These are phyloP conservation scores for Phaonia tiefii DNA, from an alignment of 2,888 invertebrate genomes.

Conservation along the genomic window DNA sequence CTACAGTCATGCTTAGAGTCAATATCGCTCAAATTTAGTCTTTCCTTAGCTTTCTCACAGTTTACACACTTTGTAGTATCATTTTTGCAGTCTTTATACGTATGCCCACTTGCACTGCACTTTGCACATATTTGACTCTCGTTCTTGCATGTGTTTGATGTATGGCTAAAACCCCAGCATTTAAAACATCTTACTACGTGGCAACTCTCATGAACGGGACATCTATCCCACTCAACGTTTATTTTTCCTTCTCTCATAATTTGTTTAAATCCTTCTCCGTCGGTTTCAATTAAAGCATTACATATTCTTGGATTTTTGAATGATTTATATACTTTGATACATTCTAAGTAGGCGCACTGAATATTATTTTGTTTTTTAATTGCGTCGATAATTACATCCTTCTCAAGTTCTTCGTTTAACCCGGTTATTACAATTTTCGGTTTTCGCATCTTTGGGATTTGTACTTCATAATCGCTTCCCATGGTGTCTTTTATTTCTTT, in stretches of 20 bases:
- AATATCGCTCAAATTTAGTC: slow-evolving; percentile 4
- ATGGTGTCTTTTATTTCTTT: slow-evolving; percentile 29
- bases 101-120: slow-evolving; percentile 34
- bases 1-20: slow-evolving; percentile 38
- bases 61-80: slow-evolving; percentile 29
- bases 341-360: too few species aligned
- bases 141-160: slow-evolving; percentile 43
- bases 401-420: slow-evolving; percentile 3
- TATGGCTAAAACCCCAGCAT: slow-evolving; percentile 59
- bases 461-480: slow-evolving; percentile 16
- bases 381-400: neutral
- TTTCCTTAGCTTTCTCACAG: slow-evolving; percentile 34
- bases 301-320: slow-evolving; percentile 15
- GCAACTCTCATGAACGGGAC: neutral
- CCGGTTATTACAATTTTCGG: slow-evolving; percentile 14
- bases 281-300: slow-evolving; percentile 28
- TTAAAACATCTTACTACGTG: slow-evolving; percentile 49
- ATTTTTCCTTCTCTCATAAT: slow-evolving; percentile 1
- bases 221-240: neutral
- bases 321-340: neutral
- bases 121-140: slow-evolving; percentile 31
- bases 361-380: too few species aligned
- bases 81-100: slow-evolving; percentile 31
- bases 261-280: slow-evolving; percentile 1
- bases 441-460: slow-evolving; percentile 1